phyloP scores from a whole-genome alignment of 2,113 vertebrate species.

The Rana temporaria region DNA sequence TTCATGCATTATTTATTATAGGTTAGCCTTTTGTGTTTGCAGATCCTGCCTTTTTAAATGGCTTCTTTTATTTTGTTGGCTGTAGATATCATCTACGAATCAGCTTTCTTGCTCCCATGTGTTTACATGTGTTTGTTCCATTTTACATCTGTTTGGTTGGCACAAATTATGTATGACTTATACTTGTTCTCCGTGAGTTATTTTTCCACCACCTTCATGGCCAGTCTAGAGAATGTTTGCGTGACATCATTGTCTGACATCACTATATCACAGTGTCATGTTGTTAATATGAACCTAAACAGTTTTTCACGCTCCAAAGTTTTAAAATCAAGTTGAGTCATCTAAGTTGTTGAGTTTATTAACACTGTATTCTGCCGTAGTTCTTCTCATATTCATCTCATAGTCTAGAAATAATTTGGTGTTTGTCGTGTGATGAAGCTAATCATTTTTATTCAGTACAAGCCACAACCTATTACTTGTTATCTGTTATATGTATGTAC shows the following conservation, averaged over 20 bases:
- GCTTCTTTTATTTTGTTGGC: slow-evolving; percentile 18
- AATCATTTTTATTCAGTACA: background rate
- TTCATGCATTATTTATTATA: too few species aligned
- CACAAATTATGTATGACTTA: slow-evolving; percentile 24
- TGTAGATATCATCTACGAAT: slow-evolving; percentile 24
- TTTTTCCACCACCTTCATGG: background rate
- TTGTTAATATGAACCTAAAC: background rate
- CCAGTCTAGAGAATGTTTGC: slow-evolving; percentile 12
- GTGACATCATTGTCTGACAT: slow-evolving; percentile 18
- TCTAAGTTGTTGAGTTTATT: background rate
- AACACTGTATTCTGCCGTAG: too few species aligned
- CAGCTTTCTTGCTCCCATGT: slow-evolving; percentile 24
- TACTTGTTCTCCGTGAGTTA: background rate
- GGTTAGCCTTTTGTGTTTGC: too few species aligned
- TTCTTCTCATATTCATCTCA: background rate
- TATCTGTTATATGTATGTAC: too few species aligned
- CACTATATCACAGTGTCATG: slow-evolving; percentile 1
- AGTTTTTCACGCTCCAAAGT: background rate
- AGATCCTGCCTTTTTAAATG: background rate
- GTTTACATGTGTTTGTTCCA: slow-evolving; percentile 35
- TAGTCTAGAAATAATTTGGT: background rate
- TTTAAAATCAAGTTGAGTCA: background rate
- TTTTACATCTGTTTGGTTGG: slow-evolving; percentile 33
- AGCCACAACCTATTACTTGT: too few species aligned
- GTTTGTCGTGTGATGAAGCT: background rate